Base-by-base conservation (phyloP, 1,140 invertebrate genomes). In the Aleiodes sp. region DNA sequence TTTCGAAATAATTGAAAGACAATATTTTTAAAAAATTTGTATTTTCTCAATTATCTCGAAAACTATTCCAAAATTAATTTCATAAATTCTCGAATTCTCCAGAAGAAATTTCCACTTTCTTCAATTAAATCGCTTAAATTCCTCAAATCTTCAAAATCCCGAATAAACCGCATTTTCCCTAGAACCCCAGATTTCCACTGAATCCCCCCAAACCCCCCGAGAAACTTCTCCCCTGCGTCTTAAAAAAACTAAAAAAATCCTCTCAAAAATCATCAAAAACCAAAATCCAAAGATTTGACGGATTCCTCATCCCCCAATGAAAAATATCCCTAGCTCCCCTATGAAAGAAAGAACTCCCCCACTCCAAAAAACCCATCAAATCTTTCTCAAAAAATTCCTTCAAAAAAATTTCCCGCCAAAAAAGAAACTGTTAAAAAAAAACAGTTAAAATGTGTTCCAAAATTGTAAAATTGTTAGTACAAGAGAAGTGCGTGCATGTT, bases 401-500 rank as follows among this genome's bases (percentile, higher is more conserved):
- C 10, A 35, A 10, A 35, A 10, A 10, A 10, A 35, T 35, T 35
- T 35, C 31, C 31, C 31, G 10, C 10, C 31, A n/a, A n/a, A n/a
- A n/a, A n/a, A n/a, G 31, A 35, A 35, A 35, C 10, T 35, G 4
- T 10, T 35, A 35, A 6, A 35, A n/a, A 3, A n/a, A 43, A n/a
- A n/a, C 39, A 43, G 39, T 43, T 16, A 19, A 52, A 52, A 52
- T 52, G 46, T 9, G 12, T 52, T 9, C 16, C 46, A 21, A 52
- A 7, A 24, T 6, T 41, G 46, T 52, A 52, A 52, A 52, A 52
- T 52, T 52, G 79, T 84, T 85, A 86, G 84, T 85, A 84, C 82
- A 83, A 82, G 83, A 84, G 78, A 84, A 84, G 83, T 85, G 83
- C 78, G 84, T 85, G 83, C 80, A 84, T 59, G 56, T 59, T 28